These are phyloP conservation scores for Drosophila antonietae DNA, from an alignment of 2,888 invertebrate species.

Conservation along the genomic window DNA sequence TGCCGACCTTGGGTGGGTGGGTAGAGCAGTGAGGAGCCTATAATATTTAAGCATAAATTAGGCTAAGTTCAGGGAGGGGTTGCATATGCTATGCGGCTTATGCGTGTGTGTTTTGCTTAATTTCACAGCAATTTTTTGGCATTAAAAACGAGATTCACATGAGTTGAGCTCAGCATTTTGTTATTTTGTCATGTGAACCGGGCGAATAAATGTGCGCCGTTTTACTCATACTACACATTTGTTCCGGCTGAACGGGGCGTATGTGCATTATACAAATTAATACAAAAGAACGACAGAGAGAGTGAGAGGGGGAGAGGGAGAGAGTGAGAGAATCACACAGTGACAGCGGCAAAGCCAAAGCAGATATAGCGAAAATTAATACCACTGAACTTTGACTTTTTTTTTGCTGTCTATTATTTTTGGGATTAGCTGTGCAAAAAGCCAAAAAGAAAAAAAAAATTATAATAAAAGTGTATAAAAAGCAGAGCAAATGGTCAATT, in stretches of 20 bases:
- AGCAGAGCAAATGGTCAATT: slow-evolving; percentile 53
- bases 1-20: slow-evolving; percentile 10
- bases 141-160: slow-evolving; percentile 42
- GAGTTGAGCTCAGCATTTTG: slow-evolving; percentile 34
- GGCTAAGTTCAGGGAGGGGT: slow-evolving; percentile 1
- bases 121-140: slow-evolving; percentile 50
- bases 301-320: not conserved
- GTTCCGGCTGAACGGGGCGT: slow-evolving; percentile 38
- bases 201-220: slow-evolving; percentile 12
- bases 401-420: slow-evolving; percentile 16
- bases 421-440: slow-evolving; percentile 7
- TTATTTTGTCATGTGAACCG: slow-evolving; percentile 54
- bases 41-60: slow-evolving; percentile 32
- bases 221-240: slow-evolving; percentile 1
- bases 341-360: not conserved
- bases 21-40: slow-evolving; percentile 20
- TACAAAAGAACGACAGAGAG: slow-evolving; percentile 25
- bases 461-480: slow-evolving; percentile 14
- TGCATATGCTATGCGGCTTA: not conserved
- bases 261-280: slow-evolving; percentile 70
- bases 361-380: slow-evolving; percentile 33
- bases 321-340: not conserved
- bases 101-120: slow-evolving; percentile 50
- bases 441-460: slow-evolving; percentile 7
- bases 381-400: slow-evolving; percentile 53